These are phyloP conservation scores for Steromphala cineraria DNA, from an alignment of 2,888 invertebrate species.

Conservation along the genomic window DNA sequence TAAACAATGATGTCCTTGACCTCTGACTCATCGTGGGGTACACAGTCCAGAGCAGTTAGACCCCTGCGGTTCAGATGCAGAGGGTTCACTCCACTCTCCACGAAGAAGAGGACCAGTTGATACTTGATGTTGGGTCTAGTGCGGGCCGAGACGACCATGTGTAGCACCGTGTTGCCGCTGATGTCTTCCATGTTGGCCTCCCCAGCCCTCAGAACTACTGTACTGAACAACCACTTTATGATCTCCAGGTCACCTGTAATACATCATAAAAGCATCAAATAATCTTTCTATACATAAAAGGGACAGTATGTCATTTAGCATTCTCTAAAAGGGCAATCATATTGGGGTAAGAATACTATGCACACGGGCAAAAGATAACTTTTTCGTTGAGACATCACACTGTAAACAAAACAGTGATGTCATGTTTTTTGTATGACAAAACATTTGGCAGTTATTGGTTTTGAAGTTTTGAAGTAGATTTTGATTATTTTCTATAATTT, in stretches of 20 bases:
- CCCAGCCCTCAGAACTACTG: not conserved
- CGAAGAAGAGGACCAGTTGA: constrained; percentile 36
- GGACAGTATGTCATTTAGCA: no score
- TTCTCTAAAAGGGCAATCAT: no score
- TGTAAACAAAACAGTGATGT: no score
- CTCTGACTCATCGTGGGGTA: constrained; percentile 35
- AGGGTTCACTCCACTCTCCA: constrained; percentile 43
- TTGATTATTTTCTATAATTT: no score
- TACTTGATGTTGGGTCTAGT: not conserved
- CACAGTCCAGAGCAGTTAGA: constrained; percentile 39
- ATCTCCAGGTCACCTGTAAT: constrained; percentile 32
- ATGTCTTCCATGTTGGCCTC: constrained; percentile 46
- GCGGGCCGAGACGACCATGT: constrained; percentile 14
- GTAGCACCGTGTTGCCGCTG: constrained; percentile 55
- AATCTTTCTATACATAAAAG: no score
- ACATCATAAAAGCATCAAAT: not conserved
- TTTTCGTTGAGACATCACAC: no score
- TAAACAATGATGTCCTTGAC: constrained; percentile 26
- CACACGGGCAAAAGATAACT: no score
- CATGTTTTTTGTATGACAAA: no score
- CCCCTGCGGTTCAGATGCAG: constrained; percentile 38
- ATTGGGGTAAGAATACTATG: no score
- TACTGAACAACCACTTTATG: constrained; percentile 38
- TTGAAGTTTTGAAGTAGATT: no score
- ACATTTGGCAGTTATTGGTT: no score